Conservation (phyloP, 2,113 vertebrate genomes). For the Setophaga petechia region DNA sequence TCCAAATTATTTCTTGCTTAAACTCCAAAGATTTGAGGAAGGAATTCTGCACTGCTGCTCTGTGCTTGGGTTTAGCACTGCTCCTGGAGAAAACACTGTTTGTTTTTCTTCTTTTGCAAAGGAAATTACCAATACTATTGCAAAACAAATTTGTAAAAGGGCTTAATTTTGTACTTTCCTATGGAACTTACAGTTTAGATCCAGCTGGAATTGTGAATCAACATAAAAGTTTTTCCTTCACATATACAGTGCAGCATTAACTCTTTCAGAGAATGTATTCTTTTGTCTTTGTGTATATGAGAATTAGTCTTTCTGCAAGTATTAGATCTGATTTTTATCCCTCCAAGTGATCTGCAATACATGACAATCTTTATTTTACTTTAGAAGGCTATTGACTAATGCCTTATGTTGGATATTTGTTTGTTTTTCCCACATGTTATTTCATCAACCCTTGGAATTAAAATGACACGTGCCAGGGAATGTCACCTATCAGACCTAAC, state of each 20-base stretch:
- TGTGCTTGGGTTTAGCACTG: not conserved
- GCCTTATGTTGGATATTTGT: conserved; percentile 4
- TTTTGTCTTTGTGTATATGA: not conserved
- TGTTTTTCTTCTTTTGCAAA: not conserved
- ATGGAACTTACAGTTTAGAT: not conserved
- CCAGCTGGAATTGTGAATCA: not conserved
- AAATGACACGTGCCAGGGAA: not conserved
- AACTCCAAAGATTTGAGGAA: not conserved
- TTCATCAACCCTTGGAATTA: not conserved
- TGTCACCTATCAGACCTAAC: conserved; percentile 14
- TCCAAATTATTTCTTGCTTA: not conserved
- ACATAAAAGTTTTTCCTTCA: not conserved
- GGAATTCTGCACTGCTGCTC: not conserved
- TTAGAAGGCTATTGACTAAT: conserved; percentile 19
- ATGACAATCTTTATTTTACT: not conserved
- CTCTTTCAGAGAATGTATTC: not conserved
- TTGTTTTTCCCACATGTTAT: not conserved
- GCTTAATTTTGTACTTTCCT: not conserved
- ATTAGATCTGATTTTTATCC: not conserved
- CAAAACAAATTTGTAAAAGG: not conserved
- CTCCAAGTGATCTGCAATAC: not conserved
- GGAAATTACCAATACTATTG: not conserved
- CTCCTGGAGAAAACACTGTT: not conserved
- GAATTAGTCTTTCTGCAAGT: not conserved
- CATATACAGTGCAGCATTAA: not conserved